A percentile compares a stretch with the other conserved stretches of the same genome.
Conservation (phyloP, 2,797 vertebrate genomes). For the Galagoides demidoff region DNA sequence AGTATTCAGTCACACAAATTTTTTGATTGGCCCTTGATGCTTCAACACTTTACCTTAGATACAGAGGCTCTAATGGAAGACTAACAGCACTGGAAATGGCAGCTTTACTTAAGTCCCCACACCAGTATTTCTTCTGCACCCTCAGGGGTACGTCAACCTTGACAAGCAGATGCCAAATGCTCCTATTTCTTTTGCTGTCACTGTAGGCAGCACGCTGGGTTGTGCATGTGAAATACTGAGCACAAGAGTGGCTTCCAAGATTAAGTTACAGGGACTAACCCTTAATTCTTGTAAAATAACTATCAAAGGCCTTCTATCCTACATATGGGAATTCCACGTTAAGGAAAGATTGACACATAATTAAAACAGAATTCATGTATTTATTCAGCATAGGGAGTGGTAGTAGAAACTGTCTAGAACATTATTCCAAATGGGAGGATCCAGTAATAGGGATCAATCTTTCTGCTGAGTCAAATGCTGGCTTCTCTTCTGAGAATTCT, state of each 20-base stretch:
- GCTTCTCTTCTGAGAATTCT: conserved; percentile 59
- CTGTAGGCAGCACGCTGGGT: not conserved
- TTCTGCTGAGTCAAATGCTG: conserved; percentile 77
- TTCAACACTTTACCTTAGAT: not conserved
- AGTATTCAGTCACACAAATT: not conserved
- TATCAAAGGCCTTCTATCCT: conserved; percentile 17
- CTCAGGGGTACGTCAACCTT: not conserved
- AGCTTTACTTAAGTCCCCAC: not conserved
- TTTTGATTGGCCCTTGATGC: not conserved
- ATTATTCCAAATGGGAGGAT: conserved; percentile 76
- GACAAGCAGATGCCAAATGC: not conserved
- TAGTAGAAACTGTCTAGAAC: conserved; percentile 67
- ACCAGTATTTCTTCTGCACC: not conserved
- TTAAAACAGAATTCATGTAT: conserved; percentile 62
- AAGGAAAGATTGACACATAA: conserved; percentile 54
- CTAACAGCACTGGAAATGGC: not conserved
- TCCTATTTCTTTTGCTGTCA: not conserved
- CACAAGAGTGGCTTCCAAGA: conserved; percentile 36
- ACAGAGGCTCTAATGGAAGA: not conserved
- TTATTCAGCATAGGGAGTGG: conserved; percentile 77
- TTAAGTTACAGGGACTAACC: conserved; percentile 14
- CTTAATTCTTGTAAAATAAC: conserved; percentile 23
- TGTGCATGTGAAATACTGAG: not conserved
- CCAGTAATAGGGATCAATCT: conserved; percentile 67
- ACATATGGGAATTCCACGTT: conserved; percentile 56